Evolutionary conservation across 2,113 vertebrate species (phyloP).

Genomic region (Tupaia tana): DNA sequence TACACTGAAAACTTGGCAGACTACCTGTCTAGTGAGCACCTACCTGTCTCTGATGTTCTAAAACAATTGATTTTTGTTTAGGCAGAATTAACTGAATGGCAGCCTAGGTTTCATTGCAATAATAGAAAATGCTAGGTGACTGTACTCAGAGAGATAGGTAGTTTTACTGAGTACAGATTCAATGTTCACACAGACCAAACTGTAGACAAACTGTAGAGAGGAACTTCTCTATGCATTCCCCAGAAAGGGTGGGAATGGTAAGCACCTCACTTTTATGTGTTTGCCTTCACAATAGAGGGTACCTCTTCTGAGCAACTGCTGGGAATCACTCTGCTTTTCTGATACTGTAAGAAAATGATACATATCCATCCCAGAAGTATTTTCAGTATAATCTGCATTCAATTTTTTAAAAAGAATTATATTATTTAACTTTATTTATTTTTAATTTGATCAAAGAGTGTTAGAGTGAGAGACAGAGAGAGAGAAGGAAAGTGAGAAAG

Average conservation of each 20-base stretch:
- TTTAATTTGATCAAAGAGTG: too few relatives aligned
- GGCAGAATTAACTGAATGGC: neutral
- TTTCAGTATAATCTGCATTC: neutral
- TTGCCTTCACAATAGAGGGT: neutral
- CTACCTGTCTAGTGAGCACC: neutral
- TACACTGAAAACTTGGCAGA: neutral
- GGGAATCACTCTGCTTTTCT: neutral
- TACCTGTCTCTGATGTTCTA: neutral
- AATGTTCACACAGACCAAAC: neutral
- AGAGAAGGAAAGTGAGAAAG: too few relatives aligned
- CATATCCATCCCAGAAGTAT: neutral
- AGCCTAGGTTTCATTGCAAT: neutral
- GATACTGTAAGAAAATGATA: neutral
- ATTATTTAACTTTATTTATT: too few relatives aligned
- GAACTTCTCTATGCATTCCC: neutral
- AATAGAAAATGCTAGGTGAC: neutral
- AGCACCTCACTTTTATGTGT: neutral
- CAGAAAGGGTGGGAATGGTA: rapidly evolving
- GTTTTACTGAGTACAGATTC: neutral
- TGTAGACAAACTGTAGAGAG: too few relatives aligned
- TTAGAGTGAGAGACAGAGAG: too few relatives aligned
- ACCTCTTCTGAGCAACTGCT: rapidly evolving
- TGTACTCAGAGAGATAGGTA: neutral
- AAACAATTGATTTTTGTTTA: slow-evolving; percentile 9
- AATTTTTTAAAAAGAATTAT: neutral